Base-by-base conservation (phyloP, 2,113 vertebrate species). In the Sturnira hondurensis region DNA sequence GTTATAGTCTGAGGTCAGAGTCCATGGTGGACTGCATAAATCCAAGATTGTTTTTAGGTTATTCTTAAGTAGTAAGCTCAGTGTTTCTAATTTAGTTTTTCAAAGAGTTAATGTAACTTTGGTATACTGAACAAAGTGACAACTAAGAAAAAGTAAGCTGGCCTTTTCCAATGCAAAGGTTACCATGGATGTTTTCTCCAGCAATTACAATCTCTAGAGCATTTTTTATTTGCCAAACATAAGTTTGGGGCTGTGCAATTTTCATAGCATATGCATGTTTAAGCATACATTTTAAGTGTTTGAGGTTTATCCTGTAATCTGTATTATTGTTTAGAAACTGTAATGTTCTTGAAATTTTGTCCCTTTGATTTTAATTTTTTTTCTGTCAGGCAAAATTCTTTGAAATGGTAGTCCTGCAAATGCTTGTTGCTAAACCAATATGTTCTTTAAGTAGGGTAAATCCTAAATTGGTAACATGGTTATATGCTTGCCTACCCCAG, bases 371-470 rank as follows among this genome's bases (percentile, higher is more conserved):
- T 56, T 88, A 24, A 12, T 15, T 3, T 77, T 67, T 65, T 70
- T 93, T 19, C 19, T 22, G 12, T n/a, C 45, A 12, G 12, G 3
- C 45, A 26, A 47, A 58, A 36, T 33, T 45, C 9, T 89, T 80
- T 10, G 7, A 65, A 61, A n/a, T 70, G 7, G 7, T 19, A 14
- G 5, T 61, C 45, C 43, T 77, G 14, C 1, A 73, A 5, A 19
- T 77, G 50, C 43, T 78, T 5, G 0, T 1, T 33, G 11, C 38
- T 54, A 9, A 31, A 47, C 12, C 0, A 1, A 0, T 22, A 80
- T 65, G 80, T 70, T 71, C 3, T 54, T 74, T 74, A 77, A 70
- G 2, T 67, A 54, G 45, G 13, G 31, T 54, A 52, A 47, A 74
- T 94, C 94, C 80, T 2, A 82, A 45, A 68, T 86, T 0, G 1